Evolutionary conservation across 2,888 invertebrate species (phyloP).

Genomic region (Caenorhabditis sp.): DNA sequence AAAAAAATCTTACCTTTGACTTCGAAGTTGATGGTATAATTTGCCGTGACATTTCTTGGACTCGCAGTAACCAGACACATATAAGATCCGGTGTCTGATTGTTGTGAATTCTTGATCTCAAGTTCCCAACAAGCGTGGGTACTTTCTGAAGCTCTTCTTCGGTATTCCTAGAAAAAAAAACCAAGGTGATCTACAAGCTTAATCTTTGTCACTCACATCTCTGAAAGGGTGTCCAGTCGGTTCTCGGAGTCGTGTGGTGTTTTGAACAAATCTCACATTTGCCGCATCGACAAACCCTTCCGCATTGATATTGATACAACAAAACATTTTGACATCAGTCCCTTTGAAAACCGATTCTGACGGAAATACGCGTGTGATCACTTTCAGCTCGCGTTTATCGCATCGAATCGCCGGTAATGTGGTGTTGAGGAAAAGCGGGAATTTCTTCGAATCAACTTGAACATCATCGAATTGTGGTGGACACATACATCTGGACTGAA

Average conservation of each 20-base stretch:
- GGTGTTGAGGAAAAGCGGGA: constrained; percentile 53
- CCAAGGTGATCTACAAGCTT: too few relatives aligned
- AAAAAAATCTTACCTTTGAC: constrained; percentile 60
- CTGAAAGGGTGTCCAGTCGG: constrained; percentile 63
- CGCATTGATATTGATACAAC: constrained; percentile 69
- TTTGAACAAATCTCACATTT: constrained; percentile 67
- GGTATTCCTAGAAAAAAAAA: constrained; percentile 9
- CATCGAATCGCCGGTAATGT: constrained; percentile 64
- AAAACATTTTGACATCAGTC: constrained; percentile 62
- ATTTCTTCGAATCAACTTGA: constrained; percentile 38
- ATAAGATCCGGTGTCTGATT: constrained; percentile 64
- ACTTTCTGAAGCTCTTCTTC: neutral
- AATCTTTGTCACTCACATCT: constrained; percentile 34
- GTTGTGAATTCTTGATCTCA: constrained; percentile 62
- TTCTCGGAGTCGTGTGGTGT: constrained; percentile 63
- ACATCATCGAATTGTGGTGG: constrained; percentile 66
- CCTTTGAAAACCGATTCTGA: constrained; percentile 63
- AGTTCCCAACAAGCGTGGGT: constrained; percentile 61
- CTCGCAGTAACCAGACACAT: constrained; percentile 54
- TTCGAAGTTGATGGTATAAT: constrained; percentile 60
- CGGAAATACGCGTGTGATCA: constrained; percentile 54
- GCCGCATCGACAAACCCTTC: constrained; percentile 55
- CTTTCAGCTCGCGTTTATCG: constrained; percentile 65
- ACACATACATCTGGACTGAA: constrained; percentile 64
- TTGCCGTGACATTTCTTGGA: constrained; percentile 40